phyloP scores from a whole-genome alignment of 2,888 invertebrate species.

The Saturnia pavonia region DNA sequence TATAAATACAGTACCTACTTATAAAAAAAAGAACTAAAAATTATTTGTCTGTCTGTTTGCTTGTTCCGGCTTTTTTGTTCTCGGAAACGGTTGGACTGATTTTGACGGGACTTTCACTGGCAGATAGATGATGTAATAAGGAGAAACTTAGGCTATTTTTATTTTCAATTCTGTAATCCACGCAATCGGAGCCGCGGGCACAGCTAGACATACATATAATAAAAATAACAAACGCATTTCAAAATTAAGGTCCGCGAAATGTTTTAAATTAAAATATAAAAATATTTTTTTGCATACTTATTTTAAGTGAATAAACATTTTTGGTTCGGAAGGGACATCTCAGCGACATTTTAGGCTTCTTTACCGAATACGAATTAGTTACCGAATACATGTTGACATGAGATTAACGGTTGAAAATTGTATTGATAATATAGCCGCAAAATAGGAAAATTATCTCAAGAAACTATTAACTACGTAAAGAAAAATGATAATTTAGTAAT shows the following conservation, averaged over 20 bases:
- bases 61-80: too few relatives aligned
- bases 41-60: too few relatives aligned
- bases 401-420: background rate
- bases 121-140: too few relatives aligned
- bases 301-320: background rate
- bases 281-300: background rate
- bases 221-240: background rate
- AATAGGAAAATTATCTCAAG: background rate
- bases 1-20: too few relatives aligned
- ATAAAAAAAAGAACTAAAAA: too few relatives aligned
- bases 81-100: too few relatives aligned
- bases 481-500: background rate
- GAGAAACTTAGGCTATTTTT: too few relatives aligned
- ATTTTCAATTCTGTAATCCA: too few relatives aligned
- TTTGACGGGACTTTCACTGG: too few relatives aligned
- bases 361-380: too few relatives aligned
- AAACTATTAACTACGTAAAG: background rate
- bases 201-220: background rate
- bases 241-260: background rate
- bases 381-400: background rate
- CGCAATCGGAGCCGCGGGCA: too few relatives aligned
- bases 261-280: too few relatives aligned
- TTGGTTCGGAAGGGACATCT: background rate
- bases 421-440: background rate
- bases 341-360: background rate